Evolutionary conservation across 2,888 invertebrate species (phyloP).

Genomic region (Drosophila yooni): DNA sequence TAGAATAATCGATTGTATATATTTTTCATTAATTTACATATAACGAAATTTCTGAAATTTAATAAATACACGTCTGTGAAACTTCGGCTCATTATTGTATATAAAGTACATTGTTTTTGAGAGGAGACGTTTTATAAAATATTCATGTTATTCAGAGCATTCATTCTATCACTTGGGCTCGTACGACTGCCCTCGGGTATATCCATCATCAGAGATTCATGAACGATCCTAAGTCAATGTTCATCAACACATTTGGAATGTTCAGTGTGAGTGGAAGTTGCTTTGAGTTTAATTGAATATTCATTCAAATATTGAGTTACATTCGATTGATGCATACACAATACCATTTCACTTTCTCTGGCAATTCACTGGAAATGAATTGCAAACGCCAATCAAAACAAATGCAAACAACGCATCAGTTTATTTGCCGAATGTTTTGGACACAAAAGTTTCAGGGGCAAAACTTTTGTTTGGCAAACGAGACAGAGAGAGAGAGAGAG

Average conservation of each 20-base stretch:
- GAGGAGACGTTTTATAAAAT: not conserved
- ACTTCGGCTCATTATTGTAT: not conserved
- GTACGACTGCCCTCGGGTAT: not conserved
- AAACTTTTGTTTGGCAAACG: constrained; percentile 34
- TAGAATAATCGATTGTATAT: not conserved
- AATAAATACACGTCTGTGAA: not conserved
- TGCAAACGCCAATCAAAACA: constrained; percentile 67
- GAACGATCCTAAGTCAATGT: constrained; percentile 15
- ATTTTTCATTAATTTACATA: not conserved
- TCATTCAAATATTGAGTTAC: constrained; percentile 53
- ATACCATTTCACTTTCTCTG: constrained; percentile 43
- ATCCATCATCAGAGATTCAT: not conserved
- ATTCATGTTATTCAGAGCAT: not conserved
- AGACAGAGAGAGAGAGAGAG: not conserved
- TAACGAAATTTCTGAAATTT: not conserved
- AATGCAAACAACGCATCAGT: constrained; percentile 58
- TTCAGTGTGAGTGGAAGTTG: constrained; percentile 8
- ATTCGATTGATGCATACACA: constrained; percentile 44
- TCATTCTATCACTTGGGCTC: not conserved
- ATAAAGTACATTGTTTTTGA: not conserved
- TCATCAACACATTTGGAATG: constrained; percentile 14
- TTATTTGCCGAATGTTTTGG: constrained; percentile 53
- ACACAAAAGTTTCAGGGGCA: constrained; percentile 51
- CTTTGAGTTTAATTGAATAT: constrained; percentile 54
- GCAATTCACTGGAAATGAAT: constrained; percentile 9